Base-by-base conservation (phyloP, 23 tunicate species). In the Styela clava region DNA sequence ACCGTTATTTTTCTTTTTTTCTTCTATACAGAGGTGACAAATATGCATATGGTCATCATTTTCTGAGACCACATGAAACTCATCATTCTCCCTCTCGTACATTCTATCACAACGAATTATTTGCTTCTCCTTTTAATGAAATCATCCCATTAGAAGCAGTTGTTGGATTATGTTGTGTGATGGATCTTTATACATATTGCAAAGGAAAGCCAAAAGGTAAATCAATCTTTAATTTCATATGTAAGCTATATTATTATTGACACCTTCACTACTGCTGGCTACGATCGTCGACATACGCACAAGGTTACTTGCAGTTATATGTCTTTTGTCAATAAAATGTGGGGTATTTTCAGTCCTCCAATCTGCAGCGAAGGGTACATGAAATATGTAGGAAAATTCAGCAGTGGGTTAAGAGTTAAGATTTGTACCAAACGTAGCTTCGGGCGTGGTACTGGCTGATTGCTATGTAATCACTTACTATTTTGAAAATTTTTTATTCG, bases 81-180 rank as follows among this genome's bases (percentile, higher is more conserved):
- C 86, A 76, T 23, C 98, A 93, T 51, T 32, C 83, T 1, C 94
- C 91, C 12, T 31, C 73, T 22, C 82, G 90, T 0, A 44, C 82
- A 21, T 93, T 93, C 67, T 93, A 76, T 44, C 82, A 68, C 80
- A 93, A 93, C 69, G 98, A 93, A 86, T 86, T 93, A 3, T 27
- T 93, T 24, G 98, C 86, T 24, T 71, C 98, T 34, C 93, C 94
- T 12, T 93, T 83, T 69, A 80, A 81, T 35, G 98, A 93, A 62
- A 93, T 87, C 63, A 88, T 88, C 2, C 98, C 98, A 37, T 82
- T 93, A 28, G 94, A 93, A 62, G 98, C 98, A 31, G 86, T 93
- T 2, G 86, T 88, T 2, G 82, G 93, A 22, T 56, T 79, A 24
- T 84, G 89, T 52, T 85, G 85, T 61, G 93, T 93, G 34, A 93